These are phyloP conservation scores for Addax nasomaculatus DNA, from an alignment of 2,113 vertebrate genomes.

Conservation along the genomic window DNA sequence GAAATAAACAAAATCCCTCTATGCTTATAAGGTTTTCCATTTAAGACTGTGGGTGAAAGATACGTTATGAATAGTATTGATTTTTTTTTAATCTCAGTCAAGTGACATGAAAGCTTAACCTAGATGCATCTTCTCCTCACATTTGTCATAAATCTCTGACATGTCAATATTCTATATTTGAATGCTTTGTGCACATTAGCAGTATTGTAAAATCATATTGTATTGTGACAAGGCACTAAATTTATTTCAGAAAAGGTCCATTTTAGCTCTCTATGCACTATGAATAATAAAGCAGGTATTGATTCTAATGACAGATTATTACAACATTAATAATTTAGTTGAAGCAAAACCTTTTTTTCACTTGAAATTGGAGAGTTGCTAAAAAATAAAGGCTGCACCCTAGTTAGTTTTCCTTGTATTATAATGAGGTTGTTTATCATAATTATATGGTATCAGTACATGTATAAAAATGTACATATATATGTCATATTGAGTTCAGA, in stretches of 20 bases:
- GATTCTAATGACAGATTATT: slow-evolving; percentile 78
- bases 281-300: slow-evolving; percentile 80
- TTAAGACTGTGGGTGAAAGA: slow-evolving; percentile 48
- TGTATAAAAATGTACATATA: background rate
- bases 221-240: slow-evolving; percentile 68
- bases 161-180: slow-evolving; percentile 74
- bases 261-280: slow-evolving; percentile 64
- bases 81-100: slow-evolving; percentile 71
- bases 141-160: slow-evolving; percentile 74
- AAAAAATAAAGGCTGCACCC: background rate
- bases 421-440: slow-evolving; percentile 65
- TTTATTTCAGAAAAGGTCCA: slow-evolving; percentile 67
- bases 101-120: slow-evolving; percentile 61
- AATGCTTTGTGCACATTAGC: slow-evolving; percentile 74
- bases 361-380: slow-evolving; percentile 54
- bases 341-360: slow-evolving; percentile 40
- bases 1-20: background rate
- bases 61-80: slow-evolving; percentile 72
- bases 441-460: slow-evolving; percentile 46
- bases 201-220: slow-evolving; percentile 75
- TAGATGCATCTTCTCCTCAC: slow-evolving; percentile 59
- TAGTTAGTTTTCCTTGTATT: slow-evolving; percentile 60
- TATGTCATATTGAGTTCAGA: slow-evolving; percentile 70
- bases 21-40: slow-evolving; percentile 39
- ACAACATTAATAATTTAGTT: slow-evolving; percentile 63